A percentile compares a stretch with the other conserved stretches of the same genome.
Evolutionary conservation across 2,113 vertebrate genomes (phyloP).

Genomic region (Anhinga anhinga): DNA sequence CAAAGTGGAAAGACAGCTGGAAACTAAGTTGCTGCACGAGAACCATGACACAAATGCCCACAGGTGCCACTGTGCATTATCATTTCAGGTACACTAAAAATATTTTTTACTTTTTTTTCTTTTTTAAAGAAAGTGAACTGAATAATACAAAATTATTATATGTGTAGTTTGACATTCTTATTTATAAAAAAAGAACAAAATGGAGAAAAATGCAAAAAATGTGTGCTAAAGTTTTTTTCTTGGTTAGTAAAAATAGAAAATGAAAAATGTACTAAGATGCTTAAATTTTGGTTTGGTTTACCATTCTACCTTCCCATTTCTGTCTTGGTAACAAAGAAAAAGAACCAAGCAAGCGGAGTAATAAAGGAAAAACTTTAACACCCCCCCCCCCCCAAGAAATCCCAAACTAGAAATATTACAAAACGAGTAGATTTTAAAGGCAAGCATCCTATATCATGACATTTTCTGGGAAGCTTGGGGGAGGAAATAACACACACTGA

Average conservation of each 20-base stretch:
- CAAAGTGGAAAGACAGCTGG: not conserved
- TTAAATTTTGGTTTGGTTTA: not conserved
- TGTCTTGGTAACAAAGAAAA: not conserved
- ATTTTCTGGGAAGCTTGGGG: not conserved
- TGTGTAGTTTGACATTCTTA: not conserved
- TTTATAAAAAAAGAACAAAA: not conserved
- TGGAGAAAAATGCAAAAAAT: not conserved
- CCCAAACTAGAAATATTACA: not conserved
- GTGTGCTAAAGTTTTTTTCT: not conserved
- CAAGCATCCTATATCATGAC: not conserved
- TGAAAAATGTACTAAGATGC: not conserved
- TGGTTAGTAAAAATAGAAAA: not conserved
- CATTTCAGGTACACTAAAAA: not conserved
- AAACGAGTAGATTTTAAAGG: not conserved
- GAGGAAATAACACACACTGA: not conserved
- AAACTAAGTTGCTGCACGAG: not conserved
- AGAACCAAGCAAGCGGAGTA: not conserved
- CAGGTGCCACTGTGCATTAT: not conserved
- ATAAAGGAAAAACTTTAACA: not conserved
- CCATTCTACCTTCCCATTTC: not conserved
- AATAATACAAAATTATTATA: not conserved
- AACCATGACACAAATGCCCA: not conserved
- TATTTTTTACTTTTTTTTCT: not conserved
- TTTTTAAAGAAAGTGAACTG: not conserved
- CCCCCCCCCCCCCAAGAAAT: too few species aligned